Base-by-base conservation (phyloP, 2,797 vertebrate species). In the Triplophysa yarkandensis region DNA sequence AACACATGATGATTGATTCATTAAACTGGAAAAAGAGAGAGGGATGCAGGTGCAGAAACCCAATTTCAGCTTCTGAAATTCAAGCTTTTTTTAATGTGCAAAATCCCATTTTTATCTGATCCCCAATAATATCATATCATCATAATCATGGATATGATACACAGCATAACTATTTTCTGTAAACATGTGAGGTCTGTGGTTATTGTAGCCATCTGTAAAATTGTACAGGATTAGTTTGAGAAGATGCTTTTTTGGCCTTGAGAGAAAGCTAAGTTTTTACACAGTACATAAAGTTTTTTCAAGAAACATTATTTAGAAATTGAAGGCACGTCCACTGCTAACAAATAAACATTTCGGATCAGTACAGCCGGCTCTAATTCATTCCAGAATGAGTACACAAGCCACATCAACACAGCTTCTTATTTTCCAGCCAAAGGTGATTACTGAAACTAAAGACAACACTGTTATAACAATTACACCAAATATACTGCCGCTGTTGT, bases 361-460 rank as follows among this genome's bases (percentile, higher is more conserved):
- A n/a, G 17, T 17, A 58, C 16, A 9, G 10, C 23, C 16, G 16
- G 2, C 14, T 58, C 55, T 58, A 58, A 58, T 58, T 58, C 55
- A 32, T n/a, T n/a, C 55, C 28, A 32, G 27, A 58, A 58, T 58
- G 27, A 17, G 27, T 17, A 30, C 14, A 52, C 14, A 17, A 23
- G 7, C 2, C 4, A 16, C 19, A 52, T 52, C 46, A 68, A 16
- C 32, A 3, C 19, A 4, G 28, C n/a, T 21, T 2, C 19, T 36
- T 41, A 7, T 36, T 54, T 54, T 54, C 21, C 16, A 67, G 30
- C 64, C 16, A 68, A 54, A 41, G 16, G 10, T 17, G 32, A 55
- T 69, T 57, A 57, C 36, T 55, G 32, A 39, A 68, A 68, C 46
- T n/a, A n/a, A n/a, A n/a, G n/a, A n/a, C n/a, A n/a, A n/a, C 14